A percentile compares a stretch with the other conserved stretches of the same genome.
Conservation (phyloP, 2,888 invertebrate genomes). For the Endomychus coccineus region DNA sequence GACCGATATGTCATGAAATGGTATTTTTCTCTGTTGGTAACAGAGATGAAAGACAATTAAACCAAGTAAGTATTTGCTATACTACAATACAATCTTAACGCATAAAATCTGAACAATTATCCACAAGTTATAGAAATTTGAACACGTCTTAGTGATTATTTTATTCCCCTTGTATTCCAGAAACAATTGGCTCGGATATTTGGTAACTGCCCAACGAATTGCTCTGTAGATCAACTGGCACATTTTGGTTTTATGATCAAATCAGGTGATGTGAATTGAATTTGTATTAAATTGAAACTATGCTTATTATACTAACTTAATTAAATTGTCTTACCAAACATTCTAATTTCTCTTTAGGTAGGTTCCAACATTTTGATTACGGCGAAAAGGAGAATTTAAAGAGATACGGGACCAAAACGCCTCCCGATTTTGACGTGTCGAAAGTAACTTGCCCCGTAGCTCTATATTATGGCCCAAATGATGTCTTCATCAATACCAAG, state of each 20-base stretch:
- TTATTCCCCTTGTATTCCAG: no score
- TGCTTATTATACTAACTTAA: no score
- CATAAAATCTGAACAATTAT: no score
- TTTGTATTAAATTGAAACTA: not conserved
- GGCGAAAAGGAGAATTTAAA: conserved; percentile 7
- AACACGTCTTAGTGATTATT: no score
- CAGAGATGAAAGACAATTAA: no score
- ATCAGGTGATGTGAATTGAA: not conserved
- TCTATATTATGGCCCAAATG: conserved; percentile 9
- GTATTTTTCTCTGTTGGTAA: no score
- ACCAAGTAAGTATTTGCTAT: no score
- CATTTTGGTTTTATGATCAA: not conserved
- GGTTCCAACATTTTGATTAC: conserved; percentile 9
- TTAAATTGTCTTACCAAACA: no score
- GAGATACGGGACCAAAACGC: conserved; percentile 3
- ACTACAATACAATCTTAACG: no score
- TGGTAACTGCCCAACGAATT: not conserved
- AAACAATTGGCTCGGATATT: no score
- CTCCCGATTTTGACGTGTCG: conserved; percentile 9
- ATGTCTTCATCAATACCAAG: conserved; percentile 9
- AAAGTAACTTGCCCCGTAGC: conserved; percentile 8
- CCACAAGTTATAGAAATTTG: no score
- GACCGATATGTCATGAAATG: no score
- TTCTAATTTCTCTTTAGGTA: conserved; percentile 10
- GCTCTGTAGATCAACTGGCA: not conserved